Evolutionary conservation across 2,888 invertebrate species (phyloP).

Genomic region (Drepanosiphum platanoidis): DNA sequence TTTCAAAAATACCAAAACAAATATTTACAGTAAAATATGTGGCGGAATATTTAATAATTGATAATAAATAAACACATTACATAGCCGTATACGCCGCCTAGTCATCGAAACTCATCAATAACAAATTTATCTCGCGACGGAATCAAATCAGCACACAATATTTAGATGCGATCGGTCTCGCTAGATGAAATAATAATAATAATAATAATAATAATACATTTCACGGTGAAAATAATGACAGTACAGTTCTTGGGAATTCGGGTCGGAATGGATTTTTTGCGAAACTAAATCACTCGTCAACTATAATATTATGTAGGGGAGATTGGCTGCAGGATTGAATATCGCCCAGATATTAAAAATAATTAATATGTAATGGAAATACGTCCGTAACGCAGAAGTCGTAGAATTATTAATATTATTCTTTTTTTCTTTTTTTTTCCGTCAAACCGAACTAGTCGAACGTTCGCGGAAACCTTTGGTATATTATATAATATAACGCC

Average conservation of each 20-base stretch:
- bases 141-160: neutral
- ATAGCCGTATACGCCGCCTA: neutral
- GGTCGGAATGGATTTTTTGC: neutral
- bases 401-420: too few species aligned
- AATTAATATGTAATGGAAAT: too few species aligned
- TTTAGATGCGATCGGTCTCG: neutral
- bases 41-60: constrained; percentile 1
- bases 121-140: neutral
- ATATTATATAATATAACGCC: too few species aligned
- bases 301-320: too few species aligned
- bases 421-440: too few species aligned
- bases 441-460: too few species aligned
- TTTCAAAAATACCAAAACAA: neutral
- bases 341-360: too few species aligned
- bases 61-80: neutral
- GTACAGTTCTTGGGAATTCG: neutral
- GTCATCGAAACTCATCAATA: constrained; percentile 26
- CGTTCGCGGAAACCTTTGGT: too few species aligned
- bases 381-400: too few species aligned
- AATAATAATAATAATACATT: neutral
- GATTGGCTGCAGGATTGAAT: too few species aligned
- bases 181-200: neutral
- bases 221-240: neutral
- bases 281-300: too few species aligned
- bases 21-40: neutral